phyloP scores from a whole-genome alignment of 2,888 invertebrate genomes.

The Corbicula japonica region DNA sequence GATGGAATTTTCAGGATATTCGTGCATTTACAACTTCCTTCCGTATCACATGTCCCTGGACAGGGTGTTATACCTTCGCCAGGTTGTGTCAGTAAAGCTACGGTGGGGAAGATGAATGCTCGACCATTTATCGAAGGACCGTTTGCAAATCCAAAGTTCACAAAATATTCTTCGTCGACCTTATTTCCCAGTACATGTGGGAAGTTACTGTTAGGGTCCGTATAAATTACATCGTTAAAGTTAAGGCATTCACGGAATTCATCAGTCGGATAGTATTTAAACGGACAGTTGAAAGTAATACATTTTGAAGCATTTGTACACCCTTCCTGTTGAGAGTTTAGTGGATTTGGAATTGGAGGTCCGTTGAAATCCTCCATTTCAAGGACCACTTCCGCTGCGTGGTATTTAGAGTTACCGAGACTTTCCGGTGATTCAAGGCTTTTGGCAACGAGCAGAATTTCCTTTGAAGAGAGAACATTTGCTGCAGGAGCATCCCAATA shows the following conservation, averaged over 20 bases:
- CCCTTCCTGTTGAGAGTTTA: no score
- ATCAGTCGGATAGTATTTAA: conserved; percentile 23
- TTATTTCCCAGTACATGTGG: conserved; percentile 7
- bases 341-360: no score
- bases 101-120: conserved; percentile 40
- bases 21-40: conserved; percentile 68
- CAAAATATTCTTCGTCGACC: no score
- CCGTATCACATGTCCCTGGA: conserved; percentile 24
- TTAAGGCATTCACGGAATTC: conserved; percentile 35
- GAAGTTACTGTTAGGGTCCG: conserved; percentile 22
- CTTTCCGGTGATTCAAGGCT: conserved; percentile 58
- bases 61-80: conserved; percentile 23
- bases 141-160: conserved; percentile 72
- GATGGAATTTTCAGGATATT: conserved; percentile 37
- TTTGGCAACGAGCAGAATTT: conserved; percentile 70
- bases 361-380: no score
- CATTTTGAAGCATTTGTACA: no score
- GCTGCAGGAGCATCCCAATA: conserved; percentile 37
- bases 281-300: conserved; percentile 74
- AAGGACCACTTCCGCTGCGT: no score
- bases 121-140: conserved; percentile 62
- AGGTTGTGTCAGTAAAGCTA: conserved; percentile 48
- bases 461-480: conserved; percentile 27
- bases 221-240: conserved; percentile 43
- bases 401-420: no score